Base-by-base conservation (phyloP, 2,797 vertebrate genomes). In the Eulemur rubriventer region DNA sequence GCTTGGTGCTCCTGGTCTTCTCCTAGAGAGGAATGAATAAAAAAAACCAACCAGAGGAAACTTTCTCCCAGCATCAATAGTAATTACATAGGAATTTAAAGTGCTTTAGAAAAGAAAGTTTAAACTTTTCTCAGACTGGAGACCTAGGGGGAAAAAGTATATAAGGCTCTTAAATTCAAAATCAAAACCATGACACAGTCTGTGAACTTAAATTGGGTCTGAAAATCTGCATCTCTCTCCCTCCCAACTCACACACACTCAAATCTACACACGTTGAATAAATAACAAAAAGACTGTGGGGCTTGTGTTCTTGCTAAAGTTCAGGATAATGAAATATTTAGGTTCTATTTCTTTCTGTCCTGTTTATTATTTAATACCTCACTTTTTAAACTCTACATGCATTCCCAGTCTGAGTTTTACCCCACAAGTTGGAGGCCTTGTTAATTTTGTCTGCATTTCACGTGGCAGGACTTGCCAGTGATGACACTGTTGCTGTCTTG, bases 401-500 rank as follows among this genome's bases (percentile, higher is more conserved):
- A 3, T 88, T 96, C 80, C 35, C 38, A 92, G 50, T 55, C 61
- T 57, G 2, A 89, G 70, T 59, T 35, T 96, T 82, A 85, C 84
- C 43, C 72, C 95, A 18, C 89, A 83, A 91, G 35, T 30, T 38
- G 33, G 65, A 91, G 97, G 6, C 41, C 63, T 46, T 83, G 18
- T 85, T 97, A 30, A 86, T 97, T 93, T 78, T 70, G 18, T 83
- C 14, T 94, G 33, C 12, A 30, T 96, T 96, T 76, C 57, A 18
- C 17, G 35, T 20, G 26, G 48, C 50, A 17, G n/a, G 67, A 76
- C 67, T 96, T 96, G 82, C 88, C 55, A 89, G 85, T 98, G 82
- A 96, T 97, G 95, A 96, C 69, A 90, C 55, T 55, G 4, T 92
- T 97, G 38, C 48, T 98, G 79, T 96, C 96, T 98, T 99, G 88